phyloP scores from a whole-genome alignment of 2,888 invertebrate species.

The Heteropelma amictum region DNA sequence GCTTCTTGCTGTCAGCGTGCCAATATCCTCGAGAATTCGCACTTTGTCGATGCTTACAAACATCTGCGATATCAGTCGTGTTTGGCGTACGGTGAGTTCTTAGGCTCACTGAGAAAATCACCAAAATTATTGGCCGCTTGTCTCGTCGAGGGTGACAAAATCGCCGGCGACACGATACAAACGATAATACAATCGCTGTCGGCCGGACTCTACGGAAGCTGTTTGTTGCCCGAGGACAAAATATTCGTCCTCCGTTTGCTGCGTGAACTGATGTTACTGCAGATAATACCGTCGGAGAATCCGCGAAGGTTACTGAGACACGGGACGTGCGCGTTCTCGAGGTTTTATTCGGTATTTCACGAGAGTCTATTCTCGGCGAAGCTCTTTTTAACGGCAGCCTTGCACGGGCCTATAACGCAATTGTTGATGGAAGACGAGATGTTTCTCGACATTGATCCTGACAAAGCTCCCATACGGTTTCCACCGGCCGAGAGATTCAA shows the following conservation, averaged over 20 bases:
- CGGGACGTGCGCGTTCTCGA: constrained; percentile 91
- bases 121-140: constrained; percentile 86
- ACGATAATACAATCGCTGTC: constrained; percentile 81
- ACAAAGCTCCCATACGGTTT: constrained; percentile 86
- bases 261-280: constrained; percentile 84
- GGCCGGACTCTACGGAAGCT: constrained; percentile 86
- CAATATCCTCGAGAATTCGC: constrained; percentile 81
- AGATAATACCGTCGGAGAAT: constrained; percentile 85
- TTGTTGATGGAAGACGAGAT: constrained; percentile 94
- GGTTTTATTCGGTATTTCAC: constrained; percentile 91
- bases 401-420: constrained; percentile 94
- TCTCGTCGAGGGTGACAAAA: constrained; percentile 83
- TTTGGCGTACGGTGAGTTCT: constrained; percentile 84
- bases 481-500: constrained; percentile 80
- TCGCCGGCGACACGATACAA: constrained; percentile 78
- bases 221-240: constrained; percentile 87
- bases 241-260: constrained; percentile 83
- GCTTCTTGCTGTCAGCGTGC: constrained; percentile 87
- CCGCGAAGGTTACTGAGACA: constrained; percentile 88
- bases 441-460: constrained; percentile 94
- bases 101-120: constrained; percentile 84
- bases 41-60: constrained; percentile 90
- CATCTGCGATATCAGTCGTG: constrained; percentile 89
- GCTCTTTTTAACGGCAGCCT: constrained; percentile 93
- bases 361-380: constrained; percentile 95